A percentile compares a stretch with the other conserved stretches of the same genome.
These are phyloP conservation scores for Arizona elegans DNA, from an alignment of 2,113 vertebrate species.

Conservation along the genomic window DNA sequence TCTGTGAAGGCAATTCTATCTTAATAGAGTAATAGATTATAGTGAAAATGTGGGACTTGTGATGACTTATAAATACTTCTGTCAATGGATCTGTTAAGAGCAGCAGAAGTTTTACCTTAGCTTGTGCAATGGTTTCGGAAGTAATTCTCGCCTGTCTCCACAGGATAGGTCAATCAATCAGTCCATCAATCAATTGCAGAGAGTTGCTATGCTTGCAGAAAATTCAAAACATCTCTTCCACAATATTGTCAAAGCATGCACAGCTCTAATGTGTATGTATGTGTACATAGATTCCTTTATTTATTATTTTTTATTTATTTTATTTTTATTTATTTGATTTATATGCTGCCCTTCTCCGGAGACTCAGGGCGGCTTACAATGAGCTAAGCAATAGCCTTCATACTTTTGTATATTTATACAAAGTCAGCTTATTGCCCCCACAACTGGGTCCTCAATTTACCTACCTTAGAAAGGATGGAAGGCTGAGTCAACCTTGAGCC, in stretches of 20 bases:
- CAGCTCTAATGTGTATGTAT: not conserved
- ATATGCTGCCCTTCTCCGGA: too few relatives aligned
- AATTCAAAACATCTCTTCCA: not conserved
- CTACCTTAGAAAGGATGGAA: too few relatives aligned
- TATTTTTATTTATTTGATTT: too few relatives aligned
- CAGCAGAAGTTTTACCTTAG: not conserved
- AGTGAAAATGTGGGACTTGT: not conserved
- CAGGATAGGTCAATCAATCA: not conserved
- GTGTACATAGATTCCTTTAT: not conserved
- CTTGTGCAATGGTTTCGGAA: not conserved
- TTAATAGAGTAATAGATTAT: not conserved
- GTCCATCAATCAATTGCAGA: not conserved
- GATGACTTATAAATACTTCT: not conserved
- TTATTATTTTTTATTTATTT: too few relatives aligned
- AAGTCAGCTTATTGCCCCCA: too few relatives aligned
- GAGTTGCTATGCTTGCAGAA: not conserved
- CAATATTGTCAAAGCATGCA: not conserved
- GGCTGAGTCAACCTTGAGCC: too few relatives aligned
- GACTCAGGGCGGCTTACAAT: too few relatives aligned
- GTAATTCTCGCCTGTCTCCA: not conserved
- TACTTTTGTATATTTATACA: too few relatives aligned
- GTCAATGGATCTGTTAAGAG: not conserved
- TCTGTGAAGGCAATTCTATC: not conserved
- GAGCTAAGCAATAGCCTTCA: too few relatives aligned
- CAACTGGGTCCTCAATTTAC: too few relatives aligned